Percentiles rank a stretch among this genome's conserved stretches.
Conservation (phyloP, 2,888 invertebrate species). For the Polyommatus icarus region DNA sequence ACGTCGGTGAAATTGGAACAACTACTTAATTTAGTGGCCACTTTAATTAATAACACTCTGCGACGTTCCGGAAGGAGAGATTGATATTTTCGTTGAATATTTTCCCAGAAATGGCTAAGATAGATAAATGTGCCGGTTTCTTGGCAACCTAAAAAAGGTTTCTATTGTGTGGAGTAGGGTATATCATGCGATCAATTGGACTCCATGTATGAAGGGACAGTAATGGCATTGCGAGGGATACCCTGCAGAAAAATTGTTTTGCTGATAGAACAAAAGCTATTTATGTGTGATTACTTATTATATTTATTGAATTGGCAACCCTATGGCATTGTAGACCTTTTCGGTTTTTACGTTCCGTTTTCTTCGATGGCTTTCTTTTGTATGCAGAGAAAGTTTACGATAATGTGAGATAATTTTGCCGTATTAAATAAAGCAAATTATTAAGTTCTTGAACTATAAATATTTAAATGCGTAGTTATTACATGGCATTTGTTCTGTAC, state of each 20-base stretch:
- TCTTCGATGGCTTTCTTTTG: neutral
- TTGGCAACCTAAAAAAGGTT: conserved; percentile 35
- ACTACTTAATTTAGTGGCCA: neutral
- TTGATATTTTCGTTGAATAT: conserved; percentile 32
- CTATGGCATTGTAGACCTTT: conserved; percentile 34
- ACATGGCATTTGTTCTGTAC: too few relatives aligned
- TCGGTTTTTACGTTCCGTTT: conserved; percentile 19
- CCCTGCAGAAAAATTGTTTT: conserved; percentile 65
- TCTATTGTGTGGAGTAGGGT: conserved; percentile 36
- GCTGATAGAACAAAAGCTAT: conserved; percentile 58
- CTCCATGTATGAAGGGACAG: conserved; percentile 43
- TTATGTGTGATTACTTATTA: conserved; percentile 63
- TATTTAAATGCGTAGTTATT: too few relatives aligned
- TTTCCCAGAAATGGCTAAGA: conserved; percentile 37
- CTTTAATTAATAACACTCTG: neutral
- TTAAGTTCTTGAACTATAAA: too few relatives aligned
- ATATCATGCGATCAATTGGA: conserved; percentile 36
- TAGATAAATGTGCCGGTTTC: conserved; percentile 38
- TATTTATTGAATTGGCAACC: conserved; percentile 56
- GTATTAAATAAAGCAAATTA: neutral
- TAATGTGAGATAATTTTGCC: neutral
- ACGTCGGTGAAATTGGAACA: neutral
- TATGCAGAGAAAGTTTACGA: neutral
- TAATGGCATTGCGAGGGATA: conserved; percentile 67
- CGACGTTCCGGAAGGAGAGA: conserved; percentile 19